These are phyloP conservation scores for Cetoscarus ocellatus DNA, from an alignment of 2,797 vertebrate species.

Conservation along the genomic window DNA sequence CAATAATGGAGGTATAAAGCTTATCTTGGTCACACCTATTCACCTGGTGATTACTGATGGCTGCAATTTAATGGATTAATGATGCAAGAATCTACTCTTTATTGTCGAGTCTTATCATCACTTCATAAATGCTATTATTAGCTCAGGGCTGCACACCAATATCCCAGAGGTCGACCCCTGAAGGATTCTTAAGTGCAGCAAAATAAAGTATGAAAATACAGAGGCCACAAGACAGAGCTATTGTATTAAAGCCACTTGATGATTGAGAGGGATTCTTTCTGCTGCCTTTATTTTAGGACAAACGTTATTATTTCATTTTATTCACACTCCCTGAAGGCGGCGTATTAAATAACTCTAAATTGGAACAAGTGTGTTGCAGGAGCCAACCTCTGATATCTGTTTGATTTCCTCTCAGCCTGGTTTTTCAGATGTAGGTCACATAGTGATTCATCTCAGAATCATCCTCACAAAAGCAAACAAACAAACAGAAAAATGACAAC, in stretches of 20 bases:
- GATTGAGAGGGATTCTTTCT: too few species aligned
- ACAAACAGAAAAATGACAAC: constrained; percentile 40
- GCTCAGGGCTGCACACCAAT: not conserved
- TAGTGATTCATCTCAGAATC: constrained; percentile 65
- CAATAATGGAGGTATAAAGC: too few species aligned
- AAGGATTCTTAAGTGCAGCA: not conserved
- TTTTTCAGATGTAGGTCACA: constrained; percentile 70
- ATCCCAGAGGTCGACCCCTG: not conserved
- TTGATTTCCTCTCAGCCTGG: constrained; percentile 50
- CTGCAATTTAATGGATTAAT: too few species aligned
- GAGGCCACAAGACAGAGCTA: not conserved
- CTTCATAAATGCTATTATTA: not conserved
- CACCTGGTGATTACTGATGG: too few species aligned
- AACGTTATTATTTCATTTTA: not conserved
- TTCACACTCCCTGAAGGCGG: constrained; percentile 18
- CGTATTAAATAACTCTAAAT: constrained; percentile 53
- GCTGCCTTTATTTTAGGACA: not conserved
- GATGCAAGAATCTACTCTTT: too few species aligned
- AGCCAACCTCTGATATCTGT: constrained; percentile 62
- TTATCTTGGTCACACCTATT: too few species aligned
- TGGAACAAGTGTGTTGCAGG: constrained; percentile 54
- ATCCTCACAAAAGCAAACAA: constrained; percentile 55
- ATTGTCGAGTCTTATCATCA: too few species aligned
- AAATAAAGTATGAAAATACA: not conserved
- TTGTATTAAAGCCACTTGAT: too few species aligned